Base-by-base conservation (phyloP, 2,888 invertebrate species). In the Archips xylosteana region DNA sequence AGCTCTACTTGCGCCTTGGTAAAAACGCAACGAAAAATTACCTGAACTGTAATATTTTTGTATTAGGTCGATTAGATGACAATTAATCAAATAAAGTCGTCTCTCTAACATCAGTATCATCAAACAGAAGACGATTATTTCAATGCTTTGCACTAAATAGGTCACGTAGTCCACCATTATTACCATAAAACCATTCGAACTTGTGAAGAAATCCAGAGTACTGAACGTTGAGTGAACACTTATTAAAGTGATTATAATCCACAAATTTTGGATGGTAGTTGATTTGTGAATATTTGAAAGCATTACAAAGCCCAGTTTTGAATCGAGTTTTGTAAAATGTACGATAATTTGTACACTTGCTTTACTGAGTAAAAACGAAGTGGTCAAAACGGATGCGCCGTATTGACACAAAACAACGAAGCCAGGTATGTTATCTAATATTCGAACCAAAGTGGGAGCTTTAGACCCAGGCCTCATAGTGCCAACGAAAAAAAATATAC, bases 31-130 rank as follows among this genome's bases (percentile, higher is more conserved):
- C 15, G 34, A 10, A 1, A 10, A 8, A 67, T 68, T 9, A 0
- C 68, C 36, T 3, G 36, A 0, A 10, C 5, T 49, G 51, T 5
- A 34, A 13, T 63, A 57, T 13, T 39, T 32, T 23, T 64, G 15
- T 15, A 36, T 23, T 57, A 60, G 42, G 12, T 49, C n/a, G 39
- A 60, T 13, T 13, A 75, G 60, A 47, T 74, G 45, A 39, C 64
- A n/a, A 39, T 75, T 75, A 13, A 75, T 32, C 6, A 71, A n/a
- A 36, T 45, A 62, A 12, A 75, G 54, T 68, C 75, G 74, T 8
- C 39, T 47, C 42, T 68, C 67, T 2, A 71, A 6, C 64, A 74
- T 74, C 13, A 60, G 3, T n/a, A 74, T 68, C 54, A 71, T 65
- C 15, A 64, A 36, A 34, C 67, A 68, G 36, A 74, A 75, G 8